Percentiles rank a stretch among this genome's conserved stretches.
phyloP scores from a whole-genome alignment of 2,113 vertebrate species.

The Phalacrocorax brasilianus region DNA sequence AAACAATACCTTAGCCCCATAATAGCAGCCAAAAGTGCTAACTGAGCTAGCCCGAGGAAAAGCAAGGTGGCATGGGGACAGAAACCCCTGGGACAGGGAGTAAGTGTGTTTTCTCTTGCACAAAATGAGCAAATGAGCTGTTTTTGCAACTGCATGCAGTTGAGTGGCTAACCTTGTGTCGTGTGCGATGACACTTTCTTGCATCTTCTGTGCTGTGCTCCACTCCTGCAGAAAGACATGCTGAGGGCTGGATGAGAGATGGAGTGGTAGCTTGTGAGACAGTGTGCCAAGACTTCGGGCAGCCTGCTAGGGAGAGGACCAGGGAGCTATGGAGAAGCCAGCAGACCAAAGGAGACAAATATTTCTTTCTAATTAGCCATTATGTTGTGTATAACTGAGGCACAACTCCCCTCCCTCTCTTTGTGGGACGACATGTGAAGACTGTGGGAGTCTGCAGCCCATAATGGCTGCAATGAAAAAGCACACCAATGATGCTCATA shows the following conservation, averaged over 20 bases:
- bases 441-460: not conserved
- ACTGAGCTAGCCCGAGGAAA: not conserved
- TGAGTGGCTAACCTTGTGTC: too few relatives aligned
- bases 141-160: not conserved
- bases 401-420: not conserved
- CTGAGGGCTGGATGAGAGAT: not conserved
- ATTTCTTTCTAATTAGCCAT: not conserved
- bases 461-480: not conserved
- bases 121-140: not conserved
- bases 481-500: not conserved
- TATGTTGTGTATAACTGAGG: not conserved
- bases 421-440: not conserved
- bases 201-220: not conserved
- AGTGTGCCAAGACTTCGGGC: not conserved
- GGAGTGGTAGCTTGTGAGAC: not conserved
- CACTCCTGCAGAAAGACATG: not conserved
- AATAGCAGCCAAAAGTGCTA: not conserved
- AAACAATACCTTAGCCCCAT: not conserved
- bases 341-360: not conserved
- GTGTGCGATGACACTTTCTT: fast-evolving
- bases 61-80: not conserved
- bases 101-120: not conserved
- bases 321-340: not conserved
- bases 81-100: not conserved
- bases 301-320: not conserved